phyloP scores from a whole-genome alignment of 2,888 invertebrate species.

The Nineta flava region DNA sequence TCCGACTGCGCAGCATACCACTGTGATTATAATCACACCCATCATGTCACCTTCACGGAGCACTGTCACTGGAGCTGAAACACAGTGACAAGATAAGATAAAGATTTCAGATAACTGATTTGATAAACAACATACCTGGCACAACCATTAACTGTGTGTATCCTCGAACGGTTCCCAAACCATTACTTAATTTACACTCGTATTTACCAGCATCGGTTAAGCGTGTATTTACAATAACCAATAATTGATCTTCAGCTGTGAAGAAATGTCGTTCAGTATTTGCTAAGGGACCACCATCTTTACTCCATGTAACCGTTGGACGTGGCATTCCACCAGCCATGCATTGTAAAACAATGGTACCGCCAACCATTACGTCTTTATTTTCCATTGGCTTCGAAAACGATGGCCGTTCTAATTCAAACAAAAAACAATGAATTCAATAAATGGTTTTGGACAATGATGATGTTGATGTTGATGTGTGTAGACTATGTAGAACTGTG shows the following conservation, averaged over 20 bases:
- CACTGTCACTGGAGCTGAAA: constrained; percentile 33
- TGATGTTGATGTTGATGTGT: neutral
- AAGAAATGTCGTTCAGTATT: constrained; percentile 72
- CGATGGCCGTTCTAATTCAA: constrained; percentile 65
- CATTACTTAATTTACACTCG: constrained; percentile 81
- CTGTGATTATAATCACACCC: constrained; percentile 77
- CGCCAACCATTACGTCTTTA: constrained; percentile 66
- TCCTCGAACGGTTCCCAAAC: constrained; percentile 59
- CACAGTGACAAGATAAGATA: too few species aligned
- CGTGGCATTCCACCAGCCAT: constrained; percentile 72
- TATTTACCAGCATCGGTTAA: constrained; percentile 69
- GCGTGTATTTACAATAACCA: constrained; percentile 72
- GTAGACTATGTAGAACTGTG: constrained; percentile 2
- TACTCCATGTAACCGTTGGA: constrained; percentile 69
- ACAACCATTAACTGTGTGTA: constrained; percentile 54
- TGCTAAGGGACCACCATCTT: constrained; percentile 58
- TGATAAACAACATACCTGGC: constrained; percentile 29
- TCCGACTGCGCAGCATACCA: constrained; percentile 81
- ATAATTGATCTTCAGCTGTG: constrained; percentile 70
- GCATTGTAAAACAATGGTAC: constrained; percentile 76
- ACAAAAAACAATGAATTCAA: constrained; percentile 12
- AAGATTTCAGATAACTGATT: constrained; percentile 26
- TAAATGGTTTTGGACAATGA: neutral
- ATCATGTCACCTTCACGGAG: constrained; percentile 58
- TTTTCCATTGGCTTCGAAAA: constrained; percentile 75